Conservation (phyloP, 92 coral and sea anemone genomes). For the Parazoanthus atlanticus region DNA sequence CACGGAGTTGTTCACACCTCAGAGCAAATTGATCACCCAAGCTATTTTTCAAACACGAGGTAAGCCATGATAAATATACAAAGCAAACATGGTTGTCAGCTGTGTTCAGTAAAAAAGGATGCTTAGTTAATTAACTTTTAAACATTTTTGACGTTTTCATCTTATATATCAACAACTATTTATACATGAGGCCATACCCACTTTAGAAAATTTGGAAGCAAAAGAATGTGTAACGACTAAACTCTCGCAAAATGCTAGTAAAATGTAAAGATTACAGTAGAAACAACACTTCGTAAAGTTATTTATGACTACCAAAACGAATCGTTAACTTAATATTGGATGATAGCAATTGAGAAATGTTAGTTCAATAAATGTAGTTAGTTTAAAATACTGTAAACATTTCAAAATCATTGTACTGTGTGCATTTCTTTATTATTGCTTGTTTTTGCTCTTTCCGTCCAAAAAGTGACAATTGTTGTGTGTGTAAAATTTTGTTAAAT, state of each 20-base stretch:
- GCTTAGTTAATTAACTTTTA: too few relatives aligned
- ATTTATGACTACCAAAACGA: not conserved
- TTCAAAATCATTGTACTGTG: not conserved
- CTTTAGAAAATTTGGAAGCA: too few relatives aligned
- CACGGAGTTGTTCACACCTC: not conserved
- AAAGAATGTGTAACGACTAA: too few relatives aligned
- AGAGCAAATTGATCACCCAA: not conserved
- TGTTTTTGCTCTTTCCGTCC: not conserved
- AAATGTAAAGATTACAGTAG: not conserved
- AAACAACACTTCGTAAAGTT: not conserved
- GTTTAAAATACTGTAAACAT: not conserved
- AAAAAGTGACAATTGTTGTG: too few relatives aligned
- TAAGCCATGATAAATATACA: not conserved
- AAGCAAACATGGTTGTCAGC: too few relatives aligned
- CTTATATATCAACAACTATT: not conserved
- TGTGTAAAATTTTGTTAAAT: too few relatives aligned
- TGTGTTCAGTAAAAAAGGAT: too few relatives aligned
- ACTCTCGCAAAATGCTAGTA: too few relatives aligned
- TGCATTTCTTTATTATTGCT: not conserved
- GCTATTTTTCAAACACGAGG: not conserved
- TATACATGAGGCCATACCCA: not conserved
- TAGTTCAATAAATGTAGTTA: too few relatives aligned
- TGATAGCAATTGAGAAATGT: not conserved
- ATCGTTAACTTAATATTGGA: not conserved
- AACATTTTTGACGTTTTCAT: not conserved